Evolutionary conservation across 2,797 vertebrate genomes (phyloP).

Genomic region (Miichthys miiuy): DNA sequence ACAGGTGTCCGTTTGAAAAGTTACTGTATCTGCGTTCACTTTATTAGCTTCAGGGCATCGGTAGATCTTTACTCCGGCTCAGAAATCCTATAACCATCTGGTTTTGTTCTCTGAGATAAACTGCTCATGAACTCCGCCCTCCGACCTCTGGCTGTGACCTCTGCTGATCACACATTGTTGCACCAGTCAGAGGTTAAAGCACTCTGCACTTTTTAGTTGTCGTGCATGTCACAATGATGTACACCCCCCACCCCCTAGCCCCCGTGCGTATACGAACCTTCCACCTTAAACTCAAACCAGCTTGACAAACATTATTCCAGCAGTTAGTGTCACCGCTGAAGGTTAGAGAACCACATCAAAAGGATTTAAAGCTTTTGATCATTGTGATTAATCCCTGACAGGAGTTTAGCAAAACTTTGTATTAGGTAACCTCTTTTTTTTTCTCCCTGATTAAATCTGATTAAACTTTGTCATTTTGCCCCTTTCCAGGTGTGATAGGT

Average conservation of each 20-base stretch:
- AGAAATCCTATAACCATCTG: slow-evolving; percentile 66
- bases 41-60: background rate
- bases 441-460: background rate
- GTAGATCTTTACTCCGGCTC: background rate
- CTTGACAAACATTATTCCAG: slow-evolving; percentile 74
- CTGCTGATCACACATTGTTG: slow-evolving; percentile 68
- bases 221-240: slow-evolving; percentile 59
- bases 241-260: slow-evolving; percentile 19
- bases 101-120: slow-evolving; percentile 69
- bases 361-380: slow-evolving; percentile 25
- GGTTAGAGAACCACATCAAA: slow-evolving; percentile 38
- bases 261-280: slow-evolving; percentile 9
- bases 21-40: slow-evolving; percentile 11
- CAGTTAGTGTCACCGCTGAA: slow-evolving; percentile 65
- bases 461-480: background rate
- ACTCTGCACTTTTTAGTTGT: slow-evolving; percentile 55
- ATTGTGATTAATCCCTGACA: background rate
- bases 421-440: background rate
- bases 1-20: background rate
- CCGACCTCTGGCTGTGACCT: slow-evolving; percentile 55
- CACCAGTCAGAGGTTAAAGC: slow-evolving; percentile 69
- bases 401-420: background rate
- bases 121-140: slow-evolving; percentile 70
- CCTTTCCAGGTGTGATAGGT: slow-evolving; percentile 91
- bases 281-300: slow-evolving; percentile 70